These are phyloP conservation scores for Ferdinandea cuprea DNA, from an alignment of 2,888 invertebrate genomes.

Conservation along the genomic window DNA sequence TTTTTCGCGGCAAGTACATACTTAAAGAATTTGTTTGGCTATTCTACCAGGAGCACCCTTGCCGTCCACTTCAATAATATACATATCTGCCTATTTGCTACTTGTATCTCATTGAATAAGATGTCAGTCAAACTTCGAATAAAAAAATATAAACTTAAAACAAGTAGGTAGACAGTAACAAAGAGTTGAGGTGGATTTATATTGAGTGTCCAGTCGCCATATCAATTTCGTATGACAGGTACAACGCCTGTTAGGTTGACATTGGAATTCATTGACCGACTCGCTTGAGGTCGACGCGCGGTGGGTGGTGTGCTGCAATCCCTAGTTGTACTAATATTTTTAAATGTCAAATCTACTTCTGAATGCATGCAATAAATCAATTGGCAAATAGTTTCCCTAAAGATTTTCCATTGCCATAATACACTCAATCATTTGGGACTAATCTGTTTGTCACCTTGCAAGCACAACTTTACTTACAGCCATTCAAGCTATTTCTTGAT, in stretches of 20 bases:
- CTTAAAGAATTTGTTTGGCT: not conserved
- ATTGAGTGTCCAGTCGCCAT: not conserved
- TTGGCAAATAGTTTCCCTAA: not conserved
- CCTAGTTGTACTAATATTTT: not conserved
- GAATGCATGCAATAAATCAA: not conserved
- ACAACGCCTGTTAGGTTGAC: slow-evolving; percentile 5
- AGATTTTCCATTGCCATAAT: not conserved
- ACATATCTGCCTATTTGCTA: not conserved
- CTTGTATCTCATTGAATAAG: not conserved
- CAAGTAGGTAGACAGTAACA: not conserved
- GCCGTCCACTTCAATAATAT: not conserved
- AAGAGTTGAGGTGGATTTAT: not conserved
- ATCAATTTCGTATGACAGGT: slow-evolving; percentile 5
- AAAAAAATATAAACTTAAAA: not conserved
- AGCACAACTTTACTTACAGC: not conserved
- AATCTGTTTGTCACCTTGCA: slow-evolving; percentile 43
- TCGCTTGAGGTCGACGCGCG: not conserved
- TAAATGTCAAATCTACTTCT: not conserved
- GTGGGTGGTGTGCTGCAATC: not conserved
- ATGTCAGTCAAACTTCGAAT: not conserved
- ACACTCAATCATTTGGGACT: slow-evolving; percentile 22
- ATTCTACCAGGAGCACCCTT: not conserved
- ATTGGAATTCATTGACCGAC: slow-evolving; percentile 10
- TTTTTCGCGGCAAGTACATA: not conserved
- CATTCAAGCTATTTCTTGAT: slow-evolving; percentile 6